Evolutionary conservation across 2,113 vertebrate genomes (phyloP).

Genomic region (Burhinus oedicnemus): DNA sequence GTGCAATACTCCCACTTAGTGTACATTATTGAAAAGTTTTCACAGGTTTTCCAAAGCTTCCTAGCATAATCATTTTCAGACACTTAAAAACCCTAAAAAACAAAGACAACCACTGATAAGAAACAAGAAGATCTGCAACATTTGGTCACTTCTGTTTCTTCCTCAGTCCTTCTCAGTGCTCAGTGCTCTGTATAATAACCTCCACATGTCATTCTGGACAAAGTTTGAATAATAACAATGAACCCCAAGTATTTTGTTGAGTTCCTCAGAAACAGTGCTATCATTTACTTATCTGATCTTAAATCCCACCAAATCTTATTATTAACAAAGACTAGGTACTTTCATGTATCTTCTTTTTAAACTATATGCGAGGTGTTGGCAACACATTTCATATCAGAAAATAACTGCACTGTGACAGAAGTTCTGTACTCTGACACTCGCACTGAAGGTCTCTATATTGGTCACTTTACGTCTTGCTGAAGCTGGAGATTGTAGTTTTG

Average conservation of each 20-base stretch:
- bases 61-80: not conserved
- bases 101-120: not conserved
- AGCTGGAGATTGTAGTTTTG: not conserved
- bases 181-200: not conserved
- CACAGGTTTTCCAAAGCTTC: not conserved
- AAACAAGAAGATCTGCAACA: not conserved
- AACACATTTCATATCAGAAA: not conserved
- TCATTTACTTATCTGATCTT: not conserved
- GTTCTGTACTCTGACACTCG: not conserved
- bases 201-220: not conserved
- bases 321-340: not conserved
- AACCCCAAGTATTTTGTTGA: not conserved
- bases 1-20: not conserved
- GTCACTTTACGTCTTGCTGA: not conserved
- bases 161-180: not conserved
- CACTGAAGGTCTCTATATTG: not conserved
- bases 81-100: not conserved
- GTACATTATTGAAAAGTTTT: not conserved
- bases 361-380: not conserved
- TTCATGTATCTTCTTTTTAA: not conserved
- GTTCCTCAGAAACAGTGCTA: not conserved
- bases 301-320: not conserved
- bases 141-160: not conserved
- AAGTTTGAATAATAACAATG: not conserved
- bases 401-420: not conserved